Percentiles rank a stretch among this genome's conserved stretches.
Evolutionary conservation across 2,113 vertebrate genomes (phyloP).

Genomic region (Oreochromis tanganicae): DNA sequence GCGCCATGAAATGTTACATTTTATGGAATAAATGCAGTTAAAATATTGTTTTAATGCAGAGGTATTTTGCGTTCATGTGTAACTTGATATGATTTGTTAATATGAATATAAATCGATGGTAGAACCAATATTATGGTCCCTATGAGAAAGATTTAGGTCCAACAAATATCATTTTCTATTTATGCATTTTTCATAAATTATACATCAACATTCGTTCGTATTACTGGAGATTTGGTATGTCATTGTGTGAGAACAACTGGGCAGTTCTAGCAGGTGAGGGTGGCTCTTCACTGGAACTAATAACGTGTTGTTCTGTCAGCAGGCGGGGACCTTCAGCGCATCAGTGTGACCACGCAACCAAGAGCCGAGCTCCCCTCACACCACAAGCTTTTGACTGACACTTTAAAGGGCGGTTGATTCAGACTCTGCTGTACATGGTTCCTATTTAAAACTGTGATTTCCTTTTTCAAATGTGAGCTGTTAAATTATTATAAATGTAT

Average conservation of each 20-base stretch:
- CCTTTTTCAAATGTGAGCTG: not conserved
- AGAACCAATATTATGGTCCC: not conserved
- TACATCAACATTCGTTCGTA: no score
- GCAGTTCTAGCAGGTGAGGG: not conserved
- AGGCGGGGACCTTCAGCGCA: conserved; percentile 2
- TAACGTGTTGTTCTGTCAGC: not conserved
- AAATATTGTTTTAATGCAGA: not conserved
- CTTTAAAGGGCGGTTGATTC: conserved; percentile 31
- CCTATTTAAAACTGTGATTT: conserved; percentile 8
- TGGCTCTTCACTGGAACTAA: not conserved
- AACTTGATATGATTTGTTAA: not conserved
- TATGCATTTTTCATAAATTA: not conserved
- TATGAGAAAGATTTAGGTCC: not conserved
- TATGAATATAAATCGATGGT: not conserved
- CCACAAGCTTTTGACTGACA: not conserved
- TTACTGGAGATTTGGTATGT: not conserved
- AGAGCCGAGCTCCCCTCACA: not conserved
- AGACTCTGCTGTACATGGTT: not conserved
- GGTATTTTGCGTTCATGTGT: not conserved
- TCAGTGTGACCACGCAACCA: not conserved
- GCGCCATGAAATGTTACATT: not conserved
- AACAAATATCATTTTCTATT: not conserved
- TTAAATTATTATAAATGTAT: conserved; percentile 47
- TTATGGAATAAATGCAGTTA: not conserved
- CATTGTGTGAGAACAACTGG: not conserved